Evolutionary conservation across 2,113 vertebrate species (phyloP).

Genomic region (Marmota monax): DNA sequence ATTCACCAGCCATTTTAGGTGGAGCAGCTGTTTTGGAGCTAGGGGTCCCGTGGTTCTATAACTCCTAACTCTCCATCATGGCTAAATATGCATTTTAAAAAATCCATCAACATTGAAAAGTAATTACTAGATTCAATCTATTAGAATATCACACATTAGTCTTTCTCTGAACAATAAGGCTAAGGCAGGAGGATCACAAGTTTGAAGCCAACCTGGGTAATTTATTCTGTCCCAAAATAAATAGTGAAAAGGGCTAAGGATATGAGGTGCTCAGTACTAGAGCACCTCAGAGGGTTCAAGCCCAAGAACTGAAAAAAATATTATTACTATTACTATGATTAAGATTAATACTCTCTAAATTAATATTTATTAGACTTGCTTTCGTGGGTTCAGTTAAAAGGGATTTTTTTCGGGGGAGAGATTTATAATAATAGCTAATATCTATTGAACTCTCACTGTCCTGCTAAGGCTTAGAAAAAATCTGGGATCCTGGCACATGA

Average conservation of each 20-base stretch:
- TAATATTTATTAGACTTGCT: not conserved
- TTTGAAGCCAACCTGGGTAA: no score
- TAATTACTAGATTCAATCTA: not conserved
- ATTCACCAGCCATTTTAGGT: not conserved
- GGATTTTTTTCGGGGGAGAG: not conserved
- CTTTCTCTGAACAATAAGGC: no score
- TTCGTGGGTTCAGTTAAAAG: not conserved
- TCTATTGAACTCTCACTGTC: not conserved
- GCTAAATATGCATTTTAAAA: not conserved
- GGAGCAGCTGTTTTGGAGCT: not conserved
- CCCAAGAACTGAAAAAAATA: not conserved
- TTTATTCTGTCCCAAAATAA: no score
- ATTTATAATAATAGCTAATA: not conserved
- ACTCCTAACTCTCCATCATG: not conserved
- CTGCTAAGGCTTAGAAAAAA: no score
- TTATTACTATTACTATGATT: not conserved
- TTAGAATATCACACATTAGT: not conserved
- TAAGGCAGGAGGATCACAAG: no score
- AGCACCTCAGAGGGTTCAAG: no score
- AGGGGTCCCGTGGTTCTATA: not conserved
- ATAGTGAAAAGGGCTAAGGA: no score
- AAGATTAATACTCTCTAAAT: not conserved
- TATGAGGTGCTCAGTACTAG: no score
- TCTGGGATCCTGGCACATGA: no score
- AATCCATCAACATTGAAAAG: no score